Evolutionary conservation across 2,113 vertebrate species (phyloP).

Genomic region (Upupa epops): DNA sequence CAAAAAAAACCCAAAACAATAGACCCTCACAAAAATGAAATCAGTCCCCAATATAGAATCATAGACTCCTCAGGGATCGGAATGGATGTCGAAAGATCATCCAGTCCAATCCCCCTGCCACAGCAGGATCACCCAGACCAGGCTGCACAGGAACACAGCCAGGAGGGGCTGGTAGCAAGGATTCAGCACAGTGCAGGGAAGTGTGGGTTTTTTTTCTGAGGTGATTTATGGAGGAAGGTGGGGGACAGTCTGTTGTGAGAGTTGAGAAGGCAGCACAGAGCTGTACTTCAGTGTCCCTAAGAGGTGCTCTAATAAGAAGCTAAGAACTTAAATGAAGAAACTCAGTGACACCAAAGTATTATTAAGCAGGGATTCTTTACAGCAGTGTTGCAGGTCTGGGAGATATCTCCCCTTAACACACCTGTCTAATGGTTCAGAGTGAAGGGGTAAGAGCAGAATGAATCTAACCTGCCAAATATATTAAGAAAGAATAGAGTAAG

Average conservation of each 20-base stretch:
- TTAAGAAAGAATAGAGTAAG: not conserved
- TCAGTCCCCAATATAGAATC: not conserved
- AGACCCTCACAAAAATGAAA: not conserved
- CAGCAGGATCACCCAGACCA: too few species aligned
- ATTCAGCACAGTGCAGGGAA: not conserved
- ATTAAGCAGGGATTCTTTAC: too few species aligned
- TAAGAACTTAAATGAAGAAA: not conserved
- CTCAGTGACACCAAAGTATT: too few species aligned
- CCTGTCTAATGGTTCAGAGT: not conserved
- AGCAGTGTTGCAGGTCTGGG: too few species aligned
- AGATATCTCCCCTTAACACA: too few species aligned
- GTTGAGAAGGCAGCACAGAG: not conserved
- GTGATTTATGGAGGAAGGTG: not conserved
- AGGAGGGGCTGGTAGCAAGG: too few species aligned
- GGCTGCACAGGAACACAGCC: too few species aligned
- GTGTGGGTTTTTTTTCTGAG: fast-evolving
- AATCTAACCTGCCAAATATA: not conserved
- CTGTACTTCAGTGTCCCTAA: not conserved
- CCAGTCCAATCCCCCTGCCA: too few species aligned
- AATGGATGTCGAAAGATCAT: too few species aligned
- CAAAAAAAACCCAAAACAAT: not conserved
- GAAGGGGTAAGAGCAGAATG: not conserved
- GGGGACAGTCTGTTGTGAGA: not conserved
- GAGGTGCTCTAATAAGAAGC: not conserved
- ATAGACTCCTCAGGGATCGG: too few species aligned